These are phyloP conservation scores for Piezodorus guildinii DNA, from an alignment of 1,140 invertebrate genomes.

Conservation along the genomic window DNA sequence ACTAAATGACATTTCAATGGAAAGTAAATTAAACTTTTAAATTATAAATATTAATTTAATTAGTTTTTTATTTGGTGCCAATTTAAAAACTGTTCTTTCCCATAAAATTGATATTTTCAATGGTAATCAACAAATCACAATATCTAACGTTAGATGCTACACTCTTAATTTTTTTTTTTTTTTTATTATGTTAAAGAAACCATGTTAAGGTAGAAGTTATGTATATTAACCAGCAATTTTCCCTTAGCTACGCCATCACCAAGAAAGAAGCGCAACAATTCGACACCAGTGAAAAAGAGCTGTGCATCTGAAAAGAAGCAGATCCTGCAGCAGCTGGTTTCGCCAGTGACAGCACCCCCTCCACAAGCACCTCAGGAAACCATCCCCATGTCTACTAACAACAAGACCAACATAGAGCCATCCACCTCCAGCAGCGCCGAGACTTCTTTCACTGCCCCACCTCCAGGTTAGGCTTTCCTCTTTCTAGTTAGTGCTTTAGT, in stretches of 20 bases:
- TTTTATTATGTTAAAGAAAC: no score
- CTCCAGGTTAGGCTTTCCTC: neutral
- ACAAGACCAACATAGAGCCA: constrained; percentile 18
- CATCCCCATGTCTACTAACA: constrained; percentile 18
- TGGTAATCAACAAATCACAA: no score
- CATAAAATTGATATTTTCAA: no score
- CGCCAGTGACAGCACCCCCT: constrained; percentile 32
- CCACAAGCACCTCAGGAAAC: constrained; percentile 15
- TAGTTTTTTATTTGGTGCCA: no score
- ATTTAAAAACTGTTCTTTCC: no score
- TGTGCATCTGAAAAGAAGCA: constrained; percentile 55
- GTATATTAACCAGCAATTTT: neutral
- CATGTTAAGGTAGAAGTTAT: no score
- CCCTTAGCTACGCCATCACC: constrained; percentile 52
- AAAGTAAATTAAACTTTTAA: no score
- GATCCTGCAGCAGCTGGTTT: constrained; percentile 58
- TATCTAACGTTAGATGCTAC: no score
- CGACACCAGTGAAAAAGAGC: constrained; percentile 53
- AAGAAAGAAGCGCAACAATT: constrained; percentile 58
- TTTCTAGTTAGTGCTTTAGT: no score
- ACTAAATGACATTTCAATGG: no score
- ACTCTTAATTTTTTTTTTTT: no score
- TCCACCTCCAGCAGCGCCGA: constrained; percentile 21
- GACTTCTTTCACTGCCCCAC: constrained; percentile 19
- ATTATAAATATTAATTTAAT: no score